Percentiles rank a stretch among this genome's conserved stretches.
Conservation (phyloP, 2,797 vertebrate genomes). For the Enteromius mattozi region DNA sequence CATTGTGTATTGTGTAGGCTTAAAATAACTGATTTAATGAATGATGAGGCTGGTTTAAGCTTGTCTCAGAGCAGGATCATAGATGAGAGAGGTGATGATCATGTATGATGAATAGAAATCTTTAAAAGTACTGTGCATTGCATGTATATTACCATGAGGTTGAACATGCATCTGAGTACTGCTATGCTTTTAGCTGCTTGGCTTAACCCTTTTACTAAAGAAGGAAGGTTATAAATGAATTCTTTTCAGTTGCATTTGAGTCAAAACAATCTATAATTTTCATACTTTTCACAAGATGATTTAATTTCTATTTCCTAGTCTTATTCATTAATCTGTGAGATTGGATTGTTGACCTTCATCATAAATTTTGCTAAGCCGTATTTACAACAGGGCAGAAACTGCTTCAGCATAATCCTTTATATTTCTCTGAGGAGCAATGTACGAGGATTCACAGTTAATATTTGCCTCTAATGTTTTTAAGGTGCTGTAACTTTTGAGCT, state of each 20-base stretch:
- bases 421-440: constrained; percentile 18
- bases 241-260: neutral
- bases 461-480: constrained; percentile 55
- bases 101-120: constrained; percentile 3
- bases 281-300: neutral
- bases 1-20: constrained; percentile 4
- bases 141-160: constrained; percentile 29
- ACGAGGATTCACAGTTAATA: constrained; percentile 26
- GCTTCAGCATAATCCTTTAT: constrained; percentile 28
- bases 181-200: constrained; percentile 44
- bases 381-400: constrained; percentile 17
- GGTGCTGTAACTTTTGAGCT: constrained; percentile 53
- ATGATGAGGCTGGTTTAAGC: neutral
- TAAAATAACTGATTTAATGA: neutral
- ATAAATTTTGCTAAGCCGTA: neutral
- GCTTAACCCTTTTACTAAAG: neutral
- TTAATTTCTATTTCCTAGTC: constrained; percentile 7
- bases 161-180: constrained; percentile 30
- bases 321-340: neutral
- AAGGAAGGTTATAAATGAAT: constrained; percentile 3
- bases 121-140: constrained; percentile 36
- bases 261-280: neutral
- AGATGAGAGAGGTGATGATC: neutral
- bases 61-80: neutral
- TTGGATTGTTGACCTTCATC: constrained; percentile 9